Evolutionary conservation across 2,888 invertebrate genomes (phyloP), one percentile per base, ranked within the genome.

Genomic region (Cephus runcator): DNA sequence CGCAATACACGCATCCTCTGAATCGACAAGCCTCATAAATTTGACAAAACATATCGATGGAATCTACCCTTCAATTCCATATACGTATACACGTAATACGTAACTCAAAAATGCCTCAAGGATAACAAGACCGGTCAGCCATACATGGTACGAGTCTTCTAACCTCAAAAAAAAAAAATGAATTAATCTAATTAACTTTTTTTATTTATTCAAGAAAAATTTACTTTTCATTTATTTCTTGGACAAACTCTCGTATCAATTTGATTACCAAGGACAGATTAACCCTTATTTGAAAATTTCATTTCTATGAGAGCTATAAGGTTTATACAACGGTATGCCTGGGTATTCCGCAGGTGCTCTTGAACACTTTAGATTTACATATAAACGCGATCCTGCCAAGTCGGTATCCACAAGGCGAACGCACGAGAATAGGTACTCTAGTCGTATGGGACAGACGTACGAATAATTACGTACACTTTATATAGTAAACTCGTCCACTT

Each of bases 351-450:
- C 76, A 73, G 76, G 73, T 76, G 76, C 73, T 76, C 73, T 73
- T 56, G 34, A 76, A 56, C 73, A 73, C 34, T 73, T 56, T 34
- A 76, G 71, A 76, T 76, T 76, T 76, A 12, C 76, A 76, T 76
- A 76, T 71, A 76, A 76, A 76, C 56, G 73, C 76, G 73, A n/a
- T 73, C 73, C 73, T 31, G 71, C 71, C 71, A 71, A 71, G 71
- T 71, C 71, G 23, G 31, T 71, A 71, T 33, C 31, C 71, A 15
- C 31, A 34, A 15, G 2, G 31, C 9, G 34, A 31, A 34, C 71
- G 9, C 71, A 71, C 15, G 31, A 34, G 31, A 31, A 31, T 71
- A 15, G 30, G 34, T 33, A 15, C 12, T 33, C 71, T 1, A 4
- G 34, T 15, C 30, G 71, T 11, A 6, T 33, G 4, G 34, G 31